Conservation (phyloP, 2,113 vertebrate species). For the Zingel zingel region DNA sequence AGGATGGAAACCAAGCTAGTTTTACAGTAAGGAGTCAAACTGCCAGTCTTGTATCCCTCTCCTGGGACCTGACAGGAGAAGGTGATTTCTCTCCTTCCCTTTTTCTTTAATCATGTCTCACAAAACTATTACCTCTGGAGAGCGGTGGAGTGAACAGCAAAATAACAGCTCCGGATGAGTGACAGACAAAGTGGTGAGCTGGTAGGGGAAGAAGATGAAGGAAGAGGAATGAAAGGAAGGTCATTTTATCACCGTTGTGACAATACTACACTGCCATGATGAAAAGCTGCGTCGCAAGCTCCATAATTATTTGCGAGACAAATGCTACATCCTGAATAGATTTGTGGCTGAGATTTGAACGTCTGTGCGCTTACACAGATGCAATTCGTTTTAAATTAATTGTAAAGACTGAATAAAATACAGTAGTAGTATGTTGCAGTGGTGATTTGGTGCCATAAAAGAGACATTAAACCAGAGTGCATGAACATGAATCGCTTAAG, state of each 20-base stretch:
- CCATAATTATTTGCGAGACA: neutral
- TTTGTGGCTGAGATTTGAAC: neutral
- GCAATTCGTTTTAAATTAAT: conserved; percentile 22
- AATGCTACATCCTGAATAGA: neutral
- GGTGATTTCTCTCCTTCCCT: conserved; percentile 33
- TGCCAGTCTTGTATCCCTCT: conserved; percentile 15
- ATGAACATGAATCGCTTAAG: conserved; percentile 25
- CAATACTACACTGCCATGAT: conserved; percentile 28
- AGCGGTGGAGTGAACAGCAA: conserved; percentile 32
- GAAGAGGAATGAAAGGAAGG: conserved; percentile 57
- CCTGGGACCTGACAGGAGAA: conserved; percentile 38
- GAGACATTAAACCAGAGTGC: conserved; percentile 20
- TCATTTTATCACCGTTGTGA: conserved; percentile 61
- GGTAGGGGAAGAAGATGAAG: conserved; percentile 43
- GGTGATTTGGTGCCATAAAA: conserved; percentile 21
- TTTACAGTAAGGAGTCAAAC: conserved; percentile 34
- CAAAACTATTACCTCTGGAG: conserved; percentile 68
- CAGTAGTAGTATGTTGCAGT: neutral
- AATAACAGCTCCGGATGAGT: conserved; percentile 68
- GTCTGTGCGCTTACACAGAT: neutral
- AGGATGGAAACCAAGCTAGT: neutral
- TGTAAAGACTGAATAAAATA: conserved; percentile 1
- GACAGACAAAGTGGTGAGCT: conserved; percentile 65
- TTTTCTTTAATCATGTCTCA: conserved; percentile 69
- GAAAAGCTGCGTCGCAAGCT: conserved; percentile 13